phyloP scores from a whole-genome alignment of 2,888 invertebrate genomes.

The Hemicrepidius hirtus region DNA sequence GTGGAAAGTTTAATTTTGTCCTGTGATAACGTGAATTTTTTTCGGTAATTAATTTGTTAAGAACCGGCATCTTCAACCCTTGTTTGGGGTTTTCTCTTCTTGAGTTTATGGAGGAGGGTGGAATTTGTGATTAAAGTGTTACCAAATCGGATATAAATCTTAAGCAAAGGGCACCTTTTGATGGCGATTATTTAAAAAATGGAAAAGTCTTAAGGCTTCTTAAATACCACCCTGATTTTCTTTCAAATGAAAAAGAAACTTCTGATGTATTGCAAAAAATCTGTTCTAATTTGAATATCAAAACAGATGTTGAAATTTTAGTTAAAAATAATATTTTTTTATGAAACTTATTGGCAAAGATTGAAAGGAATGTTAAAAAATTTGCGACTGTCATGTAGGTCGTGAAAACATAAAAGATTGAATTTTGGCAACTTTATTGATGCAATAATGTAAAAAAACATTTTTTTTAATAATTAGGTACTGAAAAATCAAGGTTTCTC shows the following conservation, averaged over 20 bases:
- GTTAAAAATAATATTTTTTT: slow-evolving; percentile 20
- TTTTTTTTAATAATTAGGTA: too few relatives aligned
- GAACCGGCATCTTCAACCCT: not conserved
- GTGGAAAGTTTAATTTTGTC: slow-evolving; percentile 2
- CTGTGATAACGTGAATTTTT: slow-evolving; percentile 5
- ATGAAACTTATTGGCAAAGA: slow-evolving; percentile 9
- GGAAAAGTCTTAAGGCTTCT: too few relatives aligned
- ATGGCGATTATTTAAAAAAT: too few relatives aligned
- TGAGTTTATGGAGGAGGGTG: not conserved
- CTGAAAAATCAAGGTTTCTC: too few relatives aligned
- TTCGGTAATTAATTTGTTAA: not conserved
- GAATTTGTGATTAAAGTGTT: not conserved
- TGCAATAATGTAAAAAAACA: not conserved
- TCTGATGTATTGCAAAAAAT: too few relatives aligned
- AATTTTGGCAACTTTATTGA: not conserved
- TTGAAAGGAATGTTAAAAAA: slow-evolving; percentile 3
- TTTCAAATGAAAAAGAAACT: too few relatives aligned
- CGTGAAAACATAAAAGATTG: not conserved
- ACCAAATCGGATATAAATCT: not conserved
- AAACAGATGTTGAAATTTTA: not conserved
- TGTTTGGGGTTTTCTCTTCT: too few relatives aligned
- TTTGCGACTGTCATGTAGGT: not conserved
- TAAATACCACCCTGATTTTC: too few relatives aligned
- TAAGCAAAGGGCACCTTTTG: too few relatives aligned
- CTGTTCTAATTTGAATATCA: not conserved